Evolutionary conservation across 1,140 invertebrate species (phyloP), one percentile per base, ranked within the genome.

Genomic region (Fopius arisanus): DNA sequence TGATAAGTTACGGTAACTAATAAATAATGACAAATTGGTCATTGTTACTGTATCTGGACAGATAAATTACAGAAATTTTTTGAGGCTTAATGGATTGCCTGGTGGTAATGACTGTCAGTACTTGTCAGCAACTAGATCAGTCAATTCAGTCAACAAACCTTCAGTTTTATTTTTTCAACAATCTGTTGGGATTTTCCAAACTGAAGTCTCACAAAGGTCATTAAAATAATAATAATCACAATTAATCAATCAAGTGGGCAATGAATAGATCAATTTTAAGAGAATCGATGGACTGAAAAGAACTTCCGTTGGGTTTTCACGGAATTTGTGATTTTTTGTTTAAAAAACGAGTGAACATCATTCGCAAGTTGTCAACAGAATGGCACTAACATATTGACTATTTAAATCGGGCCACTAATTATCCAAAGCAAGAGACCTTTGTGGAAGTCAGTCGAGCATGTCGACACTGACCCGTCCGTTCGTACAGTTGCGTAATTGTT

Each of bases 391-490:
- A 37, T 26, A 37, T 62, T 23, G 23, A 29, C n/a, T 68, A 29
- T 9, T 48, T 7, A 2, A 48, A 48, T 48, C 14, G 43, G 16
- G 16, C 43, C 43, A 48, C 6, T 43, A 68, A 43, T 43, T 19
- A 68, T 26, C 40, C 23, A 41, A 43, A 68, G 67, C 9, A 10
- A 68, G 33, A 40, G 67, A 37, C 41, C 29, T 37, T 48, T 43
- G 71, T 67, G 59, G 40, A 28, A 77, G 70, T 68, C 76, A 77
- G 59, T 65, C 70, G 43, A 76, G 70, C 78, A 74, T 76, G 70
- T 77, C 76, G 78, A 75, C 78, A 77, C 54, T 79, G 78, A 79
- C 78, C 78, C 65, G 72, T 75, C 75, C 70, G 59, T 28, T 72
- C 2, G 16, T 31, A 67, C 23, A 54, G 16, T 75, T 75, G 66